These are phyloP conservation scores for Gobius niger DNA, from an alignment of 2,113 vertebrate species.

Conservation along the genomic window DNA sequence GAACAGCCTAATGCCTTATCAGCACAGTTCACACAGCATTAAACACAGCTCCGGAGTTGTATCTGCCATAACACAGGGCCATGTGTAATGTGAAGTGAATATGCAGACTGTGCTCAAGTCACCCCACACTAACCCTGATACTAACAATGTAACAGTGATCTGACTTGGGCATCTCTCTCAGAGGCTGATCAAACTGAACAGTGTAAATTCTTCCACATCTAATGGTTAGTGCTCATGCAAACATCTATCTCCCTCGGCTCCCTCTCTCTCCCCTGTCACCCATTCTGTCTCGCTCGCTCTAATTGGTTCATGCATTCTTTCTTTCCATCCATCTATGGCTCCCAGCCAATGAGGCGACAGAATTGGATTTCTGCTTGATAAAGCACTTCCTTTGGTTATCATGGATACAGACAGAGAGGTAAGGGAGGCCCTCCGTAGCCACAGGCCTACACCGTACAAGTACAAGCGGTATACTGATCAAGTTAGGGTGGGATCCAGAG, in stretches of 20 bases:
- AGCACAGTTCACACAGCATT: conserved; percentile 66
- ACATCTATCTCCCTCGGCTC: conserved; percentile 44
- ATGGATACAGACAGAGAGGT: conserved; percentile 43
- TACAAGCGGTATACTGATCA: conserved; percentile 8
- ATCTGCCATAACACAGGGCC: conserved; percentile 19
- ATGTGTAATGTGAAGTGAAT: conserved; percentile 3
- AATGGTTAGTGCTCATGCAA: conserved; percentile 53
- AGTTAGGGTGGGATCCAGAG: not conserved
- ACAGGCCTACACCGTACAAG: conserved; percentile 33
- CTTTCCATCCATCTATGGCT: conserved; percentile 62
- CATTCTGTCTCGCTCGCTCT: conserved; percentile 50
- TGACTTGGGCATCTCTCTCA: conserved; percentile 6
- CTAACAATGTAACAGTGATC: conserved; percentile 17
- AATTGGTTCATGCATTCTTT: conserved; percentile 62
- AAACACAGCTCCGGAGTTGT: conserved; percentile 39
- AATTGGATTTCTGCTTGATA: conserved; percentile 75
- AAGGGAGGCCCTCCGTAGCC: conserved; percentile 19
- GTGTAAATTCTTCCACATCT: conserved; percentile 40
- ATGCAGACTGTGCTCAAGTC: conserved; percentile 26
- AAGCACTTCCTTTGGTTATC: conserved; percentile 68
- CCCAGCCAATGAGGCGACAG: conserved; percentile 68
- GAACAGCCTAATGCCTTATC: conserved; percentile 48
- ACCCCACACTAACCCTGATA: conserved; percentile 43
- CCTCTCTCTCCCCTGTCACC: conserved; percentile 26
- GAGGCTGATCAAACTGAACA: conserved; percentile 27